Conservation (phyloP, 1,140 invertebrate species). For the silkworm (Bombyx mori) region ASM3026992v2 NC_085118.1:9592501-9593000, state of each 20-base stretch:
- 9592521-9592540: neutral
- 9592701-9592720: too few relatives aligned
- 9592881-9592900: conserved; percentile 28
- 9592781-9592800: neutral
- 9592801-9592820: conserved; percentile 1
- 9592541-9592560: neutral
- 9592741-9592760: too few relatives aligned
- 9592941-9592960: neutral
- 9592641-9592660: too few relatives aligned
- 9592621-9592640: too few relatives aligned
- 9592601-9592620: too few relatives aligned
- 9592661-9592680: too few relatives aligned
- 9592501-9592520: conserved; percentile 9
- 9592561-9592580: too few relatives aligned
- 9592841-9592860: conserved; percentile 31
- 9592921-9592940: conserved; percentile 5
- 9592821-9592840: conserved; percentile 22
- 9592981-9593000: too few relatives aligned
- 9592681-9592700: too few relatives aligned
- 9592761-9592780: neutral
- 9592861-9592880: conserved; percentile 28
- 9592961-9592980: too few relatives aligned
- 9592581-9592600: too few relatives aligned
- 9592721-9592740: too few relatives aligned
- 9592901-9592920: conserved; percentile 29